Base-by-base conservation (phyloP, 1,140 invertebrate genomes). In the Penaeus indicus region DNA sequence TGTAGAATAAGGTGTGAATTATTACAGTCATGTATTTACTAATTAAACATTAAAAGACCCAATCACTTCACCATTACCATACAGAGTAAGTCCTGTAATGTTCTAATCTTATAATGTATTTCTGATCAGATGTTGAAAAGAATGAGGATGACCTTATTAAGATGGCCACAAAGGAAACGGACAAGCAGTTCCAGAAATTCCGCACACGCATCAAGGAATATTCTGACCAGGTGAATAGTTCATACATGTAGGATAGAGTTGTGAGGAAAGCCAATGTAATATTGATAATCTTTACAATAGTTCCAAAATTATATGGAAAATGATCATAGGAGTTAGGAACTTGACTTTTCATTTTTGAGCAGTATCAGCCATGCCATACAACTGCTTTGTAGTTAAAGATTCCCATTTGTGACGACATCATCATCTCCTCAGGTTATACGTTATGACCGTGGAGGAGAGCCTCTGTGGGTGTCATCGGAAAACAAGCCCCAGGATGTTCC, bases 381-480 rank as follows among this genome's bases (percentile, higher is more conserved):
- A 10, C 0, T 54, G 5, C 1, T 54, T 54, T 54, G 10, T 54
- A 10, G 16, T 16, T 16, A 54, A 54, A 54, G 8, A 54, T 16
- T 42, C 10, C 54, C 54, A 54, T 16, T 54, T 54, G 10, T 54
- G 16, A 16, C 54, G 0, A 13, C 54, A 54, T 13, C 54, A 54
- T 13, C 54, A 5, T 54, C 54, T 54, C 54, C 54, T 54, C 54
- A 98, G 94, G 95, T 99, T 80, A 92, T 99, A 63, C 94, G 96
- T n/a, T 99, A 99, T 93, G 93, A 96, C 60, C 94, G 95, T 92
- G 95, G 94, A 77, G 97, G 96, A 7, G 91, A 93, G 67, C 96
- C 97, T 32, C 92, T 99, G 3, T 98, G 96, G 95, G 97, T 98
- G 72, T 96, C 96, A 62, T 92, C 92, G 62, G 93, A 94, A 61